A percentile compares a stretch with the other conserved stretches of the same genome.
Conservation (phyloP, 2,797 vertebrate genomes). For the Pagetopsis macropterus region DNA sequence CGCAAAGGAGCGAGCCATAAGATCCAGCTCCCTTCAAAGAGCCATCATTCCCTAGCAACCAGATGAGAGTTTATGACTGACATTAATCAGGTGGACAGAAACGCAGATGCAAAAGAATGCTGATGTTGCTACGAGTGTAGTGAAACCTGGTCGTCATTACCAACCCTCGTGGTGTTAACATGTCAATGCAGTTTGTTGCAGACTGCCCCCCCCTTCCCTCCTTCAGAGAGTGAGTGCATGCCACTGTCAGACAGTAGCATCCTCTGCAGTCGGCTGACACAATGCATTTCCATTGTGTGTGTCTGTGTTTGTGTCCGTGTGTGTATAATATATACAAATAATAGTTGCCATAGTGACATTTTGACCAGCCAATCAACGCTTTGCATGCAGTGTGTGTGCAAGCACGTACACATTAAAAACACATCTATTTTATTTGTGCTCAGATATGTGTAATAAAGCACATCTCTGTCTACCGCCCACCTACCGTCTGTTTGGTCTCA, state of each 20-base stretch:
- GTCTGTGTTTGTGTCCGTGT: slow-evolving; percentile 4
- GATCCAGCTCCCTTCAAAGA: no score
- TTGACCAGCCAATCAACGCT: slow-evolving; percentile 56
- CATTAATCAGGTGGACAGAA: not conserved
- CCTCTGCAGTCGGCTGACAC: slow-evolving; percentile 11
- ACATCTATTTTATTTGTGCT: slow-evolving; percentile 9
- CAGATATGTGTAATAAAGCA: slow-evolving; percentile 21
- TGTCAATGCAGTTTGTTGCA: not conserved
- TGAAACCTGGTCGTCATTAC: not conserved
- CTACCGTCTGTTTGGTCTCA: slow-evolving; percentile 33
- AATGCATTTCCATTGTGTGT: slow-evolving; percentile 17
- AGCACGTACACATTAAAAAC: slow-evolving; percentile 7
- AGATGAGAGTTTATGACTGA: not conserved
- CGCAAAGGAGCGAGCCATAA: no score
- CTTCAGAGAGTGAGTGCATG: not conserved
- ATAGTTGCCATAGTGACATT: slow-evolving; percentile 67
- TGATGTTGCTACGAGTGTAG: not conserved
- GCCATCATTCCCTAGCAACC: not conserved
- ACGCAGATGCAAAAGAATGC: not conserved
- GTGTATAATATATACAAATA: not conserved
- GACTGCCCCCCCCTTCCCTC: no score
- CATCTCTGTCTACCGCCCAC: slow-evolving; percentile 13
- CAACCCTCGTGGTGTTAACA: not conserved
- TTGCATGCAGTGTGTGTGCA: slow-evolving; percentile 27
- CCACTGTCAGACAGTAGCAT: slow-evolving; percentile 6